These are phyloP conservation scores for Chaetodon trifasciatus DNA, from an alignment of 2,797 vertebrate genomes.

Conservation along the genomic window DNA sequence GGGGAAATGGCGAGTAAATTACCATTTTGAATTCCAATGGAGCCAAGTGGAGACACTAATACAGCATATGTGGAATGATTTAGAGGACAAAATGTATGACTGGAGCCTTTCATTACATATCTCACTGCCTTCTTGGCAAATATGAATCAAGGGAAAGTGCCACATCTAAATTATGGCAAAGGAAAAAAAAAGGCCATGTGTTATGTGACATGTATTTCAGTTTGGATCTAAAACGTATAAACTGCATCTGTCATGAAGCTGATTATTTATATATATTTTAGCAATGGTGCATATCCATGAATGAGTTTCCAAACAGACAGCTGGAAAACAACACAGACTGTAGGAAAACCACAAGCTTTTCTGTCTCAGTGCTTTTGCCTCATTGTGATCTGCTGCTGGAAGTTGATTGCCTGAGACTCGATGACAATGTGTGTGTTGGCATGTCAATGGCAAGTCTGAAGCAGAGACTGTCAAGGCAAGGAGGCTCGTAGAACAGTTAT, in stretches of 20 bases:
- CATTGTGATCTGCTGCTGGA: constrained; percentile 44
- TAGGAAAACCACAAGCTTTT: constrained; percentile 10
- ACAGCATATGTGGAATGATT: constrained; percentile 49
- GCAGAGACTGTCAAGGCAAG: constrained; percentile 74
- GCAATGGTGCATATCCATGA: constrained; percentile 45
- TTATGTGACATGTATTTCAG: constrained; percentile 9
- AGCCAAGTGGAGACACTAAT: background rate
- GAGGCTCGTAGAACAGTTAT: constrained; percentile 65
- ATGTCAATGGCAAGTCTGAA: constrained; percentile 57
- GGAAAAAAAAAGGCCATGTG: background rate
- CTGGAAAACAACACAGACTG: constrained; percentile 32
- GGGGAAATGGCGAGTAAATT: constrained; percentile 6
- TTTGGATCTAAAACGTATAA: constrained; percentile 37
- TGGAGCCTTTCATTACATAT: constrained; percentile 14
- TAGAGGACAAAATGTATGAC: constrained; percentile 23
- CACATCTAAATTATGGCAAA: constrained; percentile 16
- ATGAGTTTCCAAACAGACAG: constrained; percentile 13
- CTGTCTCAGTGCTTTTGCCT: constrained; percentile 35
- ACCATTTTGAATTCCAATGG: constrained; percentile 16
- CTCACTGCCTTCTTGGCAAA: constrained; percentile 10
- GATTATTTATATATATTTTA: background rate
- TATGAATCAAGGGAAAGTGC: constrained; percentile 1
- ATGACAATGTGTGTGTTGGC: constrained; percentile 32
- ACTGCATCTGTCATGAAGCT: constrained; percentile 24
- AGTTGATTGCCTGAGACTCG: constrained; percentile 47